phyloP scores from a whole-genome alignment of 2,888 invertebrate species.

The Andrena bicolor region DNA sequence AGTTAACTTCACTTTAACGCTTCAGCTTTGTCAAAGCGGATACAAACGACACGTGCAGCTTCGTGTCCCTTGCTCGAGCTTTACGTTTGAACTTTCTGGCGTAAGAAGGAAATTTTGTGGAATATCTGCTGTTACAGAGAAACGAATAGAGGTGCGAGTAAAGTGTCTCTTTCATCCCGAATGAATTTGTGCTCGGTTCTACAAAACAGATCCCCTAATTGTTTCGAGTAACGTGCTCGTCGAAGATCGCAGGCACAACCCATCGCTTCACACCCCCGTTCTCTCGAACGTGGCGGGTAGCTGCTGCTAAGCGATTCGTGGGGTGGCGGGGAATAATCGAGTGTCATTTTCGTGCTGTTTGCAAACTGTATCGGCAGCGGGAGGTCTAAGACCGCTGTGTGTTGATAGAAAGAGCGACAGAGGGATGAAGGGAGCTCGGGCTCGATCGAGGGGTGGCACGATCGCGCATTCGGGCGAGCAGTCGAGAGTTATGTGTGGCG shows the following conservation, averaged over 20 bases:
- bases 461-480: constrained; percentile 48
- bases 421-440: constrained; percentile 34
- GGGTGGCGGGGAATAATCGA: constrained; percentile 72
- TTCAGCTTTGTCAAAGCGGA: not conserved
- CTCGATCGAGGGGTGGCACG: constrained; percentile 34
- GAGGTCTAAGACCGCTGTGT: constrained; percentile 51
- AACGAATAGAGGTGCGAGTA: too few relatives aligned
- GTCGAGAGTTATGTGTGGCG: constrained; percentile 38
- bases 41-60: not conserved
- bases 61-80: not conserved
- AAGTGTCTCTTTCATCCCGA: not conserved
- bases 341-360: constrained; percentile 81
- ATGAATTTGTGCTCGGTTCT: not conserved
- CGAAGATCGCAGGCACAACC: not conserved
- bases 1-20: not conserved
- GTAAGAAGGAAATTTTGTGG: too few relatives aligned
- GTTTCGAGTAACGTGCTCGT: not conserved
- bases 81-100: not conserved
- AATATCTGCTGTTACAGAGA: too few relatives aligned
- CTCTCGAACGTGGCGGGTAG: constrained; percentile 22
- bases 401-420: constrained; percentile 36
- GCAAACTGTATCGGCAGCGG: constrained; percentile 76
- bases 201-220: not conserved
- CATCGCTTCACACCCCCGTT: not conserved
- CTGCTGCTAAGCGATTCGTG: constrained; percentile 50